A percentile compares a stretch with the other conserved stretches of the same genome.
phyloP scores from a whole-genome alignment of 1,140 invertebrate genomes.

The Cyphomyrmex costatus region DNA sequence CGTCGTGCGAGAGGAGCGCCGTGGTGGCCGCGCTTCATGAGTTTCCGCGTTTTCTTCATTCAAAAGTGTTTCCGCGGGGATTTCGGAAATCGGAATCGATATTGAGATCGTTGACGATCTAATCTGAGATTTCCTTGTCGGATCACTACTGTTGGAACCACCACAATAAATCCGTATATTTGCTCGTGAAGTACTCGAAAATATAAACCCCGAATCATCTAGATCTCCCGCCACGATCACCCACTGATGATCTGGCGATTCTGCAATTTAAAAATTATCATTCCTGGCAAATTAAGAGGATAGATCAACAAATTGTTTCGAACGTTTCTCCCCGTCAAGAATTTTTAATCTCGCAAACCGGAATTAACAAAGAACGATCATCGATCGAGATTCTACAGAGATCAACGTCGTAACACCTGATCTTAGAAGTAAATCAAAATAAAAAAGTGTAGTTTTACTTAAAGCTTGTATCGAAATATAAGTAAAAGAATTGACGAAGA shows the following conservation, averaged over 20 bases:
- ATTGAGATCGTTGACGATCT: not conserved
- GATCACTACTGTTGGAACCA: not conserved
- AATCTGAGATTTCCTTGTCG: not conserved
- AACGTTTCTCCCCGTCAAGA: too few relatives aligned
- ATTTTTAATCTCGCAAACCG: not conserved
- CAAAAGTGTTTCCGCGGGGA: not conserved
- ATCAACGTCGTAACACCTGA: not conserved
- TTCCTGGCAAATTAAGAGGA: not conserved
- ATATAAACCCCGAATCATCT: not conserved
- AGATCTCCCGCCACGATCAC: not conserved
- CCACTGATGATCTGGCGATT: not conserved
- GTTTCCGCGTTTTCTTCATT: not conserved
- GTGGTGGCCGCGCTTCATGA: not conserved
- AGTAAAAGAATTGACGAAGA: not conserved
- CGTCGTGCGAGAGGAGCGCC: conserved; percentile 50
- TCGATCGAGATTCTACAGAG: conserved; percentile 1
- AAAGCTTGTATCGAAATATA: not conserved
- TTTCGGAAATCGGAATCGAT: conserved; percentile 13
- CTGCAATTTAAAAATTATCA: not conserved
- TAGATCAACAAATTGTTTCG: not conserved
- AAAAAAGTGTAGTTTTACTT: not conserved
- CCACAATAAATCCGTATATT: not conserved
- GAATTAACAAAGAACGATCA: not conserved
- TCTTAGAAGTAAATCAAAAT: not conserved
- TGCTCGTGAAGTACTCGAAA: not conserved